Conservation (phyloP, 2,888 invertebrate species). For the Eupithecia vulgata region DNA sequence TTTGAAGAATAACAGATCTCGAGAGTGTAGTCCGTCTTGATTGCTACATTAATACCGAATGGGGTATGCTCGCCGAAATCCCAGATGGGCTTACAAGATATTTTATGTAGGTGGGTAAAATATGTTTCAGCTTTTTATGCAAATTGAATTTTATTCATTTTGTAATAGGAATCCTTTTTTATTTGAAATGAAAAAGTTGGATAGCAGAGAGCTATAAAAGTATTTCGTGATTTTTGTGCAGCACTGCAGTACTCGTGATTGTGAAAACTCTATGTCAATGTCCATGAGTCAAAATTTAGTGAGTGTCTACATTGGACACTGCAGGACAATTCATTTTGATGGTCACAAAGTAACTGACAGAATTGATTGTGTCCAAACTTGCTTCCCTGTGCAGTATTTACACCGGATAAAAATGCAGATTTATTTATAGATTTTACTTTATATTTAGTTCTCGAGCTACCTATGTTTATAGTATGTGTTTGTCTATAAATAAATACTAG, state of each 20-base stretch:
- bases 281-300: slow-evolving; percentile 33
- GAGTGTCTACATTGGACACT: slow-evolving; percentile 33
- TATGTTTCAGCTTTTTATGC: slow-evolving; percentile 23
- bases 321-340: slow-evolving; percentile 36
- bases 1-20: slow-evolving; percentile 14
- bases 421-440: neutral
- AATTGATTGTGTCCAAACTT: slow-evolving; percentile 28
- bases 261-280: slow-evolving; percentile 31
- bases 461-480: neutral
- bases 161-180: slow-evolving; percentile 17
- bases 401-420: neutral
- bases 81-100: slow-evolving; percentile 21
- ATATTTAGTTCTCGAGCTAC: neutral
- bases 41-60: slow-evolving; percentile 23
- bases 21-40: slow-evolving; percentile 19
- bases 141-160: slow-evolving; percentile 25
- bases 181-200: slow-evolving; percentile 11
- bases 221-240: neutral
- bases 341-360: slow-evolving; percentile 31
- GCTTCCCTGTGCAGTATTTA: slow-evolving; percentile 17
- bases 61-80: slow-evolving; percentile 25
- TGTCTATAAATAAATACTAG: no score
- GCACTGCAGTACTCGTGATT: slow-evolving; percentile 13
- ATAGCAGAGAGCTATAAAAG: neutral
- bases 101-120: slow-evolving; percentile 18